Base-by-base conservation (phyloP, 1,140 invertebrate genomes). In the Pararge aegeria region DNA sequence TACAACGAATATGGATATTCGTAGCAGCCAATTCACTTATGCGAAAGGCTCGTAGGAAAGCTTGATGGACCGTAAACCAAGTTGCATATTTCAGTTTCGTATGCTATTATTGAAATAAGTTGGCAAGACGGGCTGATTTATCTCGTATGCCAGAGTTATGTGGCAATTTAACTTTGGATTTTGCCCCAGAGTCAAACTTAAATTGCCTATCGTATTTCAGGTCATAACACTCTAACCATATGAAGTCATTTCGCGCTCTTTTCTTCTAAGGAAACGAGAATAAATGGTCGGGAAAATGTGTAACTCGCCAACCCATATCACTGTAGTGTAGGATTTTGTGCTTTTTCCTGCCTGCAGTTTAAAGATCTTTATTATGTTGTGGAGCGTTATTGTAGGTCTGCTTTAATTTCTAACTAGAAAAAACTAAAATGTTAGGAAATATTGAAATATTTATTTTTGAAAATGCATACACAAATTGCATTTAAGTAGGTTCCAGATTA, bases 11-110 rank as follows among this genome's bases (percentile, higher is more conserved):
- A 86, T 83, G 75, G 70, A 63, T 78, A 68, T 64, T 70, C 60
- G 66, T 60, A 66, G 62, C 72, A 71, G 66, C 76, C 79, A 79
- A 82, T 84, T 78, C 76, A 80, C 72, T 80, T 79, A 77, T 75
- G 68, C 61, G 54, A 53, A 70, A 60, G 70, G 70, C 70, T 74
- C 68, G 75, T 65, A 59, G 50, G 51, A 52, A 60, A 66, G 60
- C 59, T 57, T 68, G 67, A 55, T 55, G 63, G 72, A 66, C 64
- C 66, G 61, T 67, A 72, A 71, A 64, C 61, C 49, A 58, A 61
- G 65, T 69, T 72, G 64, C 66, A 72, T 72, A 72, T 66, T 69
- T 46, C 44, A 54, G 20, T 40, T 61, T 55, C 51, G 42, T 52
- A 59, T 59, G 49, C 50, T 59, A 59, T 59, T 59, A 59, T 59